phyloP scores from a whole-genome alignment of 2,797 vertebrate genomes.

The Babyrousa celebensis region DNA sequence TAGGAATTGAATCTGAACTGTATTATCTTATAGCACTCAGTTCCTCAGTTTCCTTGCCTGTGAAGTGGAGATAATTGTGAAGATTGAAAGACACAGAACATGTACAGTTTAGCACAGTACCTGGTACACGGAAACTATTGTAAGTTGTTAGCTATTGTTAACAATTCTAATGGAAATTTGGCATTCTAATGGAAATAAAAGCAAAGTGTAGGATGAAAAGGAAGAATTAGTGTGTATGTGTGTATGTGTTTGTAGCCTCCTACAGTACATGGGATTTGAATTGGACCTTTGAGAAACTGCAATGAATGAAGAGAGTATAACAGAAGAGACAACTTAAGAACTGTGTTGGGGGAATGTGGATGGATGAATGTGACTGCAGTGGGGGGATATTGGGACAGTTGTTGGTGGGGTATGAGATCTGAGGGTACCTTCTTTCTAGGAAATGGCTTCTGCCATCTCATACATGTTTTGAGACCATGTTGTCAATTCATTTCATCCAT shows the following conservation, averaged over 20 bases:
- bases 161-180: constrained; percentile 29
- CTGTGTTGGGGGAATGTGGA: background rate
- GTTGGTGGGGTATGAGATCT: background rate
- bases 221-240: background rate
- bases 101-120: background rate
- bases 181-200: constrained; percentile 49
- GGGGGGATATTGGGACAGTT: background rate
- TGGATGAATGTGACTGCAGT: background rate
- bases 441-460: constrained; percentile 19
- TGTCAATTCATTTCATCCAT: background rate
- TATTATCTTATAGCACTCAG: background rate
- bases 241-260: background rate
- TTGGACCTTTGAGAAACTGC: background rate
- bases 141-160: background rate
- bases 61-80: background rate
- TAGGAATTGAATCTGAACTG: background rate
- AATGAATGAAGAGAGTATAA: background rate
- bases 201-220: background rate
- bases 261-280: background rate
- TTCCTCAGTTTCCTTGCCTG: constrained; percentile 2
- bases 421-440: background rate
- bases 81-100: background rate
- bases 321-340: background rate
- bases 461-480: background rate
- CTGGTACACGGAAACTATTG: background rate